Base-by-base conservation (phyloP, 2,797 vertebrate genomes). In the Lagodon rhomboides region DNA sequence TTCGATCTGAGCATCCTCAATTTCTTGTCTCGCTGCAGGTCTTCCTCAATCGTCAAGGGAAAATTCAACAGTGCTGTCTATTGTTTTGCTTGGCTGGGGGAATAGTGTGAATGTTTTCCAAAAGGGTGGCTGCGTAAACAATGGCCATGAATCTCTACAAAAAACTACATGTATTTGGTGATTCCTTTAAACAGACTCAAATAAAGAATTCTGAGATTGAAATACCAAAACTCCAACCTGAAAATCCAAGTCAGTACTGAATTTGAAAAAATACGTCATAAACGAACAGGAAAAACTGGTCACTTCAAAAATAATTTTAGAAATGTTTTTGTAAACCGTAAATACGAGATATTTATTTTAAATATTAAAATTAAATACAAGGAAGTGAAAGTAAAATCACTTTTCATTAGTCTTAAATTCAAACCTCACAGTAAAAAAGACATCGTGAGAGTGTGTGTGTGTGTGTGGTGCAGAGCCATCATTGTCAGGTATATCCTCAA, bases 231-330 rank as follows among this genome's bases (percentile, higher is more conserved):
- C 18, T 43, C 43, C 53, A 22, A 23, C 18, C 15, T 15, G 18
- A 61, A 38, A 67, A 75, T 72, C 47, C 47, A 65, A 51, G 20
- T 66, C 60, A 67, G 22, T 60, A 34, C 65, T 54, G 15, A 50
- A n/a, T 50, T 6, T 38, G 8, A 38, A 41, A 62, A 63, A 58
- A 68, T 13, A 55, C 13, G 0, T 8, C 11, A 30, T 30, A 30
- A 8, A 2, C 6, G 7, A 9, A 34, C 34, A 8, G 34, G 8
- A 34, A 34, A 34, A 34, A 34, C 27, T 27, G 27, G 27, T 4
- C 27, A 27, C 27, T 27, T 27, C 34, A 34, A 34, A n/a, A n/a
- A n/a, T n/a, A n/a, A n/a, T n/a, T n/a, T n/a, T n/a, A n/a, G n/a
- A n/a, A n/a, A n/a, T n/a, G n/a, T n/a, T n/a, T n/a, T n/a, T n/a